Conservation (phyloP, 2,797 vertebrate species). For the Anniella stebbinsi region DNA sequence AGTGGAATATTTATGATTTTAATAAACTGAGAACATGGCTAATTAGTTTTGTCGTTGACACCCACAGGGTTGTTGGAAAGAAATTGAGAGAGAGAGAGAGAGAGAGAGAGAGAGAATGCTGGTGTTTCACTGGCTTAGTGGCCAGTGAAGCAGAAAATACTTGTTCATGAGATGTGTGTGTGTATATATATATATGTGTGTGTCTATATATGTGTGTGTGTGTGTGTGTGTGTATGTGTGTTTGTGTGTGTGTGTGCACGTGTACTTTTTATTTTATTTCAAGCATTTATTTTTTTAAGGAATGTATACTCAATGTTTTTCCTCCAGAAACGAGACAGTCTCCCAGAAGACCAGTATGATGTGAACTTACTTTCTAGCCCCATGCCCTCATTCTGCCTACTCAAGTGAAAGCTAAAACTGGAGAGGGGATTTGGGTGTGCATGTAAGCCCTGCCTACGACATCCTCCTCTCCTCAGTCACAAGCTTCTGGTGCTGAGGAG, state of each 20-base stretch:
- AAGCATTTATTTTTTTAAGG: not conserved
- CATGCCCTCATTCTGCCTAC: no score
- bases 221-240: not conserved
- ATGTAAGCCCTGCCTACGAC: no score
- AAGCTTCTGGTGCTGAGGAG: no score
- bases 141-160: constrained; percentile 14
- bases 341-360: not conserved
- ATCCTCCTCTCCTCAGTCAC: no score
- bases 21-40: constrained; percentile 75
- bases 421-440: no score
- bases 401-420: no score
- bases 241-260: not conserved
- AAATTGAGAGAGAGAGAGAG: not conserved
- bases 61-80: constrained; percentile 60
- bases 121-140: constrained; percentile 41
- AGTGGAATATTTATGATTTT: constrained; percentile 79
- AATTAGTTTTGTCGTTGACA: constrained; percentile 74
- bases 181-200: no score
- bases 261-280: not conserved
- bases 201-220: no score
- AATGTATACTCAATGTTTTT: no score
- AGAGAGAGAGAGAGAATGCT: not conserved
- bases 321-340: not conserved
- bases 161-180: not conserved
- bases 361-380: no score